Percentiles rank a stretch among this genome's conserved stretches.
phyloP scores from a whole-genome alignment of 2,113 vertebrate genomes.

The Lota lota region DNA sequence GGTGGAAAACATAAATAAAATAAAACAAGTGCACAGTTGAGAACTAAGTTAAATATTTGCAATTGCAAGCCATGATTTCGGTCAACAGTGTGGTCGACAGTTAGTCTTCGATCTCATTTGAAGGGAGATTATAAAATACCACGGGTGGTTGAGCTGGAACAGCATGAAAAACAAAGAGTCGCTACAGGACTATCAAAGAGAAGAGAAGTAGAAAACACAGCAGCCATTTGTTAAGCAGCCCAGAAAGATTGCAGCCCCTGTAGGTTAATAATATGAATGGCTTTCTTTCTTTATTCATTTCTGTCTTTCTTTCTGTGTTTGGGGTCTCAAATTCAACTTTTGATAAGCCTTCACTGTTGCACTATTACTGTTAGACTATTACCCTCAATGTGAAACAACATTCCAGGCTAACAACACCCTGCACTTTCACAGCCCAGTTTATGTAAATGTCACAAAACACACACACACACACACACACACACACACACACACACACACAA shows the following conservation, averaged over 20 bases:
- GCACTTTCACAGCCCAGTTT: too few species aligned
- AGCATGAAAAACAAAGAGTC: conserved; percentile 48
- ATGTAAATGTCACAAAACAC: too few species aligned
- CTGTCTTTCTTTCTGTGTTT: too few species aligned
- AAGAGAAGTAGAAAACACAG: conserved; percentile 9
- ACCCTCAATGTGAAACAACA: too few species aligned
- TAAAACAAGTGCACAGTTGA: conserved; percentile 18
- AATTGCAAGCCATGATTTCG: conserved; percentile 42
- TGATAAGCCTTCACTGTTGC: too few species aligned
- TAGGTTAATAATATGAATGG: background rate
- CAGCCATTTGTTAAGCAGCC: conserved; percentile 30
- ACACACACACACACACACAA: too few species aligned
- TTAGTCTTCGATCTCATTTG: conserved; percentile 44
- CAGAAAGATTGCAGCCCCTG: conserved; percentile 38
- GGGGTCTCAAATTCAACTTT: too few species aligned
- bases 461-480: too few species aligned
- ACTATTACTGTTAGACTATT: too few species aligned
- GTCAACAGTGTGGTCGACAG: conserved; percentile 32
- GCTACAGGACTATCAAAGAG: conserved; percentile 30
- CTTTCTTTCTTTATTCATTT: too few species aligned
- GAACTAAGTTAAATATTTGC: conserved; percentile 30
- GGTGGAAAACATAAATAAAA: conserved; percentile 20
- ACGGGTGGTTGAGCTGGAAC: conserved; percentile 46
- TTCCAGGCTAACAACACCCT: too few species aligned
- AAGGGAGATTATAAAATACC: conserved; percentile 47